Conservation (phyloP, 2,888 invertebrate species). For the Apamea epomidion region DNA sequence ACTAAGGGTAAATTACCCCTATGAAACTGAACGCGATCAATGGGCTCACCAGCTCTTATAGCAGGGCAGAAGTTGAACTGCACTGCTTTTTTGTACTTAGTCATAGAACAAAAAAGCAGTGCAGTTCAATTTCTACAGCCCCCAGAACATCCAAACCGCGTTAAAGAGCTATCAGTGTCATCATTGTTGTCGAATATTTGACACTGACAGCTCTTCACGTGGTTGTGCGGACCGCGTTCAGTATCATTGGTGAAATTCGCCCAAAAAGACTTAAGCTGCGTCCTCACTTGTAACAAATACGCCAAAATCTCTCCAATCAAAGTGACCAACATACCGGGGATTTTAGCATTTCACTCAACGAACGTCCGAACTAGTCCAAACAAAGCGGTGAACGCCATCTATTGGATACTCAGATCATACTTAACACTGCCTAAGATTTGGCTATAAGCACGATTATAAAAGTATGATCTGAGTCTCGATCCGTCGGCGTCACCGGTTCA, state of each 20-base stretch:
- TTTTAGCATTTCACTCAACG: background rate
- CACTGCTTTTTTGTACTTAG: too few relatives aligned
- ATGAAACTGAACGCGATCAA: background rate
- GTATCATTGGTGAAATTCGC: background rate
- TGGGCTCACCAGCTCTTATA: too few relatives aligned
- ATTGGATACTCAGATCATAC: background rate
- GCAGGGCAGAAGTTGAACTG: too few relatives aligned
- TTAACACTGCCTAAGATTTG: background rate
- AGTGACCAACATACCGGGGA: too few relatives aligned
- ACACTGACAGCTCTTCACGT: background rate
- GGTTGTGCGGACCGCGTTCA: background rate
- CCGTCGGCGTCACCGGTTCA: background rate
- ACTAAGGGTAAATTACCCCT: conserved; percentile 59
- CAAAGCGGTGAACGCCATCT: background rate
- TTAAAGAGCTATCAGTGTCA: background rate
- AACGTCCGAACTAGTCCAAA: background rate
- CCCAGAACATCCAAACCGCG: background rate
- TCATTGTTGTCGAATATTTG: background rate
- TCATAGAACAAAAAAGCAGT: too few relatives aligned
- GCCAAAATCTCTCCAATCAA: background rate
- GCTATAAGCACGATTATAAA: background rate
- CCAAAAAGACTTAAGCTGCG: background rate
- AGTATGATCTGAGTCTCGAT: background rate
- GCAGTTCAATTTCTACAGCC: too few relatives aligned
- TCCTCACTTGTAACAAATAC: background rate